phyloP scores from a whole-genome alignment of 2,888 invertebrate species.

The Dascillus cervinus region DNA sequence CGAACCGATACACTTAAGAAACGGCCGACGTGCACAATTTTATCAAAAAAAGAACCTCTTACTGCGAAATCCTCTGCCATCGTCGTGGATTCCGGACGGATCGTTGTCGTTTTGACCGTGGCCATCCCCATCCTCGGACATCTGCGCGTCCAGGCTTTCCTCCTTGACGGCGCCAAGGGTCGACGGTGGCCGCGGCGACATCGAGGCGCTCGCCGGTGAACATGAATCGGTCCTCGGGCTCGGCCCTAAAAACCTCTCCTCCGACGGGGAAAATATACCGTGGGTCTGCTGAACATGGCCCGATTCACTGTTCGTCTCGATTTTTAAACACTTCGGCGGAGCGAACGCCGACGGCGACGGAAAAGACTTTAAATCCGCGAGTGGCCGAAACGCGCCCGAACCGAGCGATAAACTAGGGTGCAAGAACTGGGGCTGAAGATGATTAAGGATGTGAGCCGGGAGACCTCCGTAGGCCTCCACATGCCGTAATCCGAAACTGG shows the following conservation, averaged over 20 bases:
- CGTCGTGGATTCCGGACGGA: conserved; percentile 39
- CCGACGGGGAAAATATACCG: conserved; percentile 40
- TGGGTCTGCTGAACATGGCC: conserved; percentile 32
- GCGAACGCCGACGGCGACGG: conserved; percentile 59
- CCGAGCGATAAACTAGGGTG: conserved; percentile 58
- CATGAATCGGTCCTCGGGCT: conserved; percentile 52
- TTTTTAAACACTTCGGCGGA: conserved; percentile 58
- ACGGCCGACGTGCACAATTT: conserved; percentile 4
- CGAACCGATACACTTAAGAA: conserved; percentile 8
- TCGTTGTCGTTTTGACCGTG: conserved; percentile 38
- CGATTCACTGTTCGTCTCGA: conserved; percentile 40
- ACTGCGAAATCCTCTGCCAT: conserved; percentile 51
- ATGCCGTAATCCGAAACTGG: conserved; percentile 47
- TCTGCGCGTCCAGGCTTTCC: conserved; percentile 52
- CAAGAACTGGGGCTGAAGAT: conserved; percentile 64
- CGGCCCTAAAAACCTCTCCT: conserved; percentile 39
- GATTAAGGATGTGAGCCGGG: conserved; percentile 59
- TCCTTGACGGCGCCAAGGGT: conserved; percentile 39
- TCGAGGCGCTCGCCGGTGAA: conserved; percentile 54
- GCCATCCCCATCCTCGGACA: conserved; percentile 51
- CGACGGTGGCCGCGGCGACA: conserved; percentile 39
- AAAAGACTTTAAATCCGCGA: conserved; percentile 50
- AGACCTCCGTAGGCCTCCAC: conserved; percentile 55
- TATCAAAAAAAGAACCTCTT: conserved; percentile 37
- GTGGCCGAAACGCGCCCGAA: conserved; percentile 51